Conservation (phyloP, 2,797 vertebrate species). For the Rhabdophis nuchalis region DNA sequence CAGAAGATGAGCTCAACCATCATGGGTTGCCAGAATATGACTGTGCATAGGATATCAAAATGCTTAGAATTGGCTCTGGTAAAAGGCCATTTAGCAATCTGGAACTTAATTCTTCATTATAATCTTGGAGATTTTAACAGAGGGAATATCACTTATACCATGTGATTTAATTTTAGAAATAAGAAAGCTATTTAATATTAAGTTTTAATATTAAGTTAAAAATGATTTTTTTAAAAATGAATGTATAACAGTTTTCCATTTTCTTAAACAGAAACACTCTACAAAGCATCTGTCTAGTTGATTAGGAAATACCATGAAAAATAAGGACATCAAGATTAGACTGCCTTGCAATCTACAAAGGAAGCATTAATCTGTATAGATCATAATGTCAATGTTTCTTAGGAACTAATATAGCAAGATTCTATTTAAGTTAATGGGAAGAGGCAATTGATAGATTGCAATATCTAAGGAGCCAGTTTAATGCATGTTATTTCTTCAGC, state of each 20-base stretch:
- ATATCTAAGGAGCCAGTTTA: not conserved
- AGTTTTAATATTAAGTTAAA: not conserved
- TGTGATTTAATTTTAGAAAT: not conserved
- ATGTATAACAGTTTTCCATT: not conserved
- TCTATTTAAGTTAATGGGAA: not conserved
- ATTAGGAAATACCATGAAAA: constrained; percentile 35
- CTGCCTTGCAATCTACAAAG: not conserved
- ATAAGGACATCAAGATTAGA: not conserved
- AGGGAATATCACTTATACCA: not conserved
- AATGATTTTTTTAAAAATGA: not conserved
- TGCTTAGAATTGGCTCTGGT: not conserved
- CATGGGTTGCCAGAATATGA: not conserved
- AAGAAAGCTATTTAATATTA: not conserved
- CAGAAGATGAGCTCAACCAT: not conserved
- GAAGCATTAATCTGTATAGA: not conserved
- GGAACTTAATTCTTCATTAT: not conserved
- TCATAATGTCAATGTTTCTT: not conserved
- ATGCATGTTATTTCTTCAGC: not conserved
- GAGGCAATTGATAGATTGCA: not conserved
- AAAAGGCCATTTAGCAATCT: not conserved
- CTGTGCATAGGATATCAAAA: not conserved
- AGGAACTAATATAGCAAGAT: not conserved
- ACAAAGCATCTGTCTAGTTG: not conserved
- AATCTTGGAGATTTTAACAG: not conserved
- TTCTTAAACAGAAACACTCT: not conserved